Base-by-base conservation (phyloP, 2,113 vertebrate genomes). In the Pterocles gutturalis region DNA sequence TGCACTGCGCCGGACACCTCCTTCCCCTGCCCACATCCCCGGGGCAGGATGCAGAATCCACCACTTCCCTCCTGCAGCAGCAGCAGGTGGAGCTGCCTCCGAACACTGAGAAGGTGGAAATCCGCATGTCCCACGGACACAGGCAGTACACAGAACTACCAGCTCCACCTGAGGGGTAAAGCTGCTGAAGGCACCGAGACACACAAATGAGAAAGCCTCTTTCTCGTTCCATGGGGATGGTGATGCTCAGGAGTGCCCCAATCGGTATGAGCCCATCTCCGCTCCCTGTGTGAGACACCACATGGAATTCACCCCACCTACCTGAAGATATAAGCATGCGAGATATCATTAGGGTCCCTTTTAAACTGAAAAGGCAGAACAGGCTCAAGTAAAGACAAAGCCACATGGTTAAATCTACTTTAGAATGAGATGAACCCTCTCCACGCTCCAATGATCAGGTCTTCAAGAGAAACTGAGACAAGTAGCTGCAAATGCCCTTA, bases 121-220 rank as follows among this genome's bases (percentile, higher is more conserved):
- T 16, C 28, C 43, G 34, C n/a, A 9, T 2, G 3, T n/a, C 45
- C 18, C 48, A 31, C 3, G 3, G 48, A 49, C 2, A 4, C 2
- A 16, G 21, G 70, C 49, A 53, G 26, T 5, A 25, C 21, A 26
- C 31, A 73, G 54, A 73, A 29, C 20, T 41, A 45, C 16, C 65
- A 31, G 21, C 45, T 83, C 34, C 41, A 61, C 6, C 61, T 9
- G 1, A 73, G 45, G 49, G 24, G 22, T 2, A 78, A 75, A 81
- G 41, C 33, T 77, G 70, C 73, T 14, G 11, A 88, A 60, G 34
- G 24, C 29, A 54, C 5, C 1, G 4, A 70, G 53, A 55, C 12
- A 33, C 5, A 65, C 13, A n/a, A 53, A 61, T 5, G 20, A 73
- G 19, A 66, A 87, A 51, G 22, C 33, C 38, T 51, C 24, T 73